Evolutionary conservation across 2,888 invertebrate genomes (phyloP), one percentile per base, ranked within the genome.

Genomic region (Netelia fuscicornis): DNA sequence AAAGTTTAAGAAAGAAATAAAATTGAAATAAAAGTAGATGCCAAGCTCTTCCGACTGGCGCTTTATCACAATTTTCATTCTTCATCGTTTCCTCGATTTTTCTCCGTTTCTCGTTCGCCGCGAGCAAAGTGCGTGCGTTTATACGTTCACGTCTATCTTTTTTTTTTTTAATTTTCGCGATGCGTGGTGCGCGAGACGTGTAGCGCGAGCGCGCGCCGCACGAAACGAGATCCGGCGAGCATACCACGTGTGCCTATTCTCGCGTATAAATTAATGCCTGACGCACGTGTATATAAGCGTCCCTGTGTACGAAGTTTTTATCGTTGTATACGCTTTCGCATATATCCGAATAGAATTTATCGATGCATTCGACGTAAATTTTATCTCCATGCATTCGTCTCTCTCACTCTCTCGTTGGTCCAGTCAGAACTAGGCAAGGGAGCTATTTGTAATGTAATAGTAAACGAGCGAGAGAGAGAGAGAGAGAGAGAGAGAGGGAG

Each of bases 361-460:
- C 70, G 25, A 54, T 54, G 60, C 62, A 48, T 77, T 37, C 56
- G 64, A 44, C 64, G 54, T 13, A n/a, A 70, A 70, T 76, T 52
- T 54, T 54, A 48, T 79, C 25, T 65, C 42, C 48, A n/a, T 58
- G 17, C 17, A 62, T 17, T 6, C 11, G 30, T 81, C 48, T 23
- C 68, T 72, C n/a, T 71, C 48, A 9, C 48, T 42, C 75, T 60
- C 62, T 54, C 54, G 54, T 54, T 17, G 13, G n/a, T 54, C 13
- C 85, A 88, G 86, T 85, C 85, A 85, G 85, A 86, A 88, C 90
- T 90, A 89, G 90, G 90, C 89, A 88, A 90, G 90, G 90, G 90
- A 91, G 90, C 91, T 91, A 91, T 91, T 91, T 90, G 91, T 91
- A 91, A 91, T 91, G 90, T 89, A 90, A 91, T 89, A 91, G 92